Conservation (phyloP, 2,888 invertebrate genomes). For the Brachypterus glaber region DNA sequence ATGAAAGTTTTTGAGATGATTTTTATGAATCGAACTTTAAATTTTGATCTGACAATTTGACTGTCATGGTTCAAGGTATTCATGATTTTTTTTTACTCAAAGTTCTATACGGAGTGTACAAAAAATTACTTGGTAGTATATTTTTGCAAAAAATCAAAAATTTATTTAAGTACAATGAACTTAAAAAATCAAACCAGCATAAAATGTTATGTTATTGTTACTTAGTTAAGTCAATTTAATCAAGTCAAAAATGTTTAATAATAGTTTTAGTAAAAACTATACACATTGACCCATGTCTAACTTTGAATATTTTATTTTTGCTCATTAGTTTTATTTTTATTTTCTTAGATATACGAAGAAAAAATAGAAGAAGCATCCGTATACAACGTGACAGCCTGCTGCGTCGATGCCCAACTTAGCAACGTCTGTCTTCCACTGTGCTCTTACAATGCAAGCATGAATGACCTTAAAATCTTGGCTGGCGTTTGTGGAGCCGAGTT, state of each 20-base stretch:
- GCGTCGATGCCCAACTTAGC: constrained; percentile 58
- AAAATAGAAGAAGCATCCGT: constrained; percentile 49
- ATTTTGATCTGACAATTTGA: too few relatives aligned
- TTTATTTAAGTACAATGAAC: too few relatives aligned
- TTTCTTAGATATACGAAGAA: constrained; percentile 47
- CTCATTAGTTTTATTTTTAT: too few relatives aligned
- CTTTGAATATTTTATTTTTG: too few relatives aligned
- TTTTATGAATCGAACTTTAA: too few relatives aligned
- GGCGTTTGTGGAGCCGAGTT: constrained; percentile 69
- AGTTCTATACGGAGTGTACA: too few relatives aligned
- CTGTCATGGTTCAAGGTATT: too few relatives aligned
- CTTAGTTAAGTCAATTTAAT: not conserved
- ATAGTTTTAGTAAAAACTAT: not conserved
- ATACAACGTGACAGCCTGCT: constrained; percentile 75
- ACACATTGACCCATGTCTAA: not conserved
- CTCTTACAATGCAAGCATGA: constrained; percentile 73
- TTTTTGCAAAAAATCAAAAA: too few relatives aligned
- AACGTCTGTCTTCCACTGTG: constrained; percentile 68
- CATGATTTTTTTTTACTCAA: too few relatives aligned
- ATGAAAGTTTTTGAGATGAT: too few relatives aligned
- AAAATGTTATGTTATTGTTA: not conserved
- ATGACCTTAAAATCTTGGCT: constrained; percentile 63
- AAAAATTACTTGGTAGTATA: too few relatives aligned
- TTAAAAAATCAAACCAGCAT: too few relatives aligned
- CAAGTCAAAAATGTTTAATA: not conserved